Conservation (phyloP, 2,113 vertebrate genomes). For the Anguilla japonica region DNA sequence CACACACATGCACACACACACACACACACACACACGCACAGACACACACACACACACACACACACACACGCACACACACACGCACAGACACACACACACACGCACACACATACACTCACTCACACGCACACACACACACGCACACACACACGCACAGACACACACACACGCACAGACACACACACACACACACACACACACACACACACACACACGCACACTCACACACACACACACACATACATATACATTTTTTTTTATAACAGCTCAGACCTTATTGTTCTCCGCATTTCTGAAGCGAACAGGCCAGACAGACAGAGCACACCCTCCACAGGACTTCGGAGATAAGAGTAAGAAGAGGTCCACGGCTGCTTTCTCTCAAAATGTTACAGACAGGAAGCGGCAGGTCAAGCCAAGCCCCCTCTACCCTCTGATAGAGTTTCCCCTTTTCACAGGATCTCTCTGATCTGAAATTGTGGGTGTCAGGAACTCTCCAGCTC, state of each 20-base stretch:
- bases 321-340: neutral
- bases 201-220: no score
- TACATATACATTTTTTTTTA: neutral
- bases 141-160: no score
- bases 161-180: no score
- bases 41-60: no score
- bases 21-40: no score
- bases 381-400: neutral
- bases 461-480: neutral
- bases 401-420: neutral
- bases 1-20: no score
- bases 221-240: no score
- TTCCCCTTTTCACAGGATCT: neutral
- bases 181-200: no score
- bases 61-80: no score
- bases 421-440: neutral
- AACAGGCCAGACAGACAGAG: neutral
- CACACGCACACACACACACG: no score
- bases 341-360: neutral
- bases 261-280: neutral
- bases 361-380: neutral
- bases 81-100: no score
- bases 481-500: neutral
- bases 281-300: neutral
- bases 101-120: no score